phyloP scores from a whole-genome alignment of 2,888 invertebrate species.

The Celastrina argiolus region DNA sequence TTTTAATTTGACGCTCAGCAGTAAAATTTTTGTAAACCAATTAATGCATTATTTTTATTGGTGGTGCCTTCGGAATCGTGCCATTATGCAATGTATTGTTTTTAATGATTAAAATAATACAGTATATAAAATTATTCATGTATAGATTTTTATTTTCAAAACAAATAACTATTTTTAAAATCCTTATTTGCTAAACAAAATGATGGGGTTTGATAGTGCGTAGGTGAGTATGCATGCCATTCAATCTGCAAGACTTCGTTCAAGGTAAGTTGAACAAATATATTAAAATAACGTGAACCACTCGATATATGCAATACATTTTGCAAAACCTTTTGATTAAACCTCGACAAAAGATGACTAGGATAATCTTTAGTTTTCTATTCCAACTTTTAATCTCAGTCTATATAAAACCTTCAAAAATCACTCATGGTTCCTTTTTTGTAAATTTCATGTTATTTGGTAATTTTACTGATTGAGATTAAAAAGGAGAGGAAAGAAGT shows the following conservation, averaged over 20 bases:
- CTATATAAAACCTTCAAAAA: too few species aligned
- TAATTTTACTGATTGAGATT: too few species aligned
- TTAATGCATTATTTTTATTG: too few species aligned
- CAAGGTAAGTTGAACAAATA: conserved; percentile 20
- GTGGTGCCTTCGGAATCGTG: too few species aligned
- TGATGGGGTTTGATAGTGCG: background rate
- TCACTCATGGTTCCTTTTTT: too few species aligned
- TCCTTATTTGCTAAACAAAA: background rate
- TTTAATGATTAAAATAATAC: background rate
- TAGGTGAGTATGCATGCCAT: background rate
- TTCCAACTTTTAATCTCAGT: too few species aligned
- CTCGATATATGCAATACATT: conserved; percentile 14
- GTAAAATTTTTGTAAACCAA: too few species aligned
- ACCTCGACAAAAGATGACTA: background rate
- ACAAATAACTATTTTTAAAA: background rate
- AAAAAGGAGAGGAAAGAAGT: too few species aligned
- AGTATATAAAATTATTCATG: background rate
- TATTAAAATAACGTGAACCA: conserved; percentile 24
- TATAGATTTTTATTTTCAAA: background rate
- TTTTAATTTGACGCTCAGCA: too few species aligned
- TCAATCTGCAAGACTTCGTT: background rate
- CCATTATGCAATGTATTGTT: too few species aligned
- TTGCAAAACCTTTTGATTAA: background rate
- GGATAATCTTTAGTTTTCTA: too few species aligned
- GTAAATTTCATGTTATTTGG: too few species aligned